A percentile compares a stretch with the other conserved stretches of the same genome.
Conservation (phyloP, 2,113 vertebrate species). For the Psammodynastes pulverulentus region DNA sequence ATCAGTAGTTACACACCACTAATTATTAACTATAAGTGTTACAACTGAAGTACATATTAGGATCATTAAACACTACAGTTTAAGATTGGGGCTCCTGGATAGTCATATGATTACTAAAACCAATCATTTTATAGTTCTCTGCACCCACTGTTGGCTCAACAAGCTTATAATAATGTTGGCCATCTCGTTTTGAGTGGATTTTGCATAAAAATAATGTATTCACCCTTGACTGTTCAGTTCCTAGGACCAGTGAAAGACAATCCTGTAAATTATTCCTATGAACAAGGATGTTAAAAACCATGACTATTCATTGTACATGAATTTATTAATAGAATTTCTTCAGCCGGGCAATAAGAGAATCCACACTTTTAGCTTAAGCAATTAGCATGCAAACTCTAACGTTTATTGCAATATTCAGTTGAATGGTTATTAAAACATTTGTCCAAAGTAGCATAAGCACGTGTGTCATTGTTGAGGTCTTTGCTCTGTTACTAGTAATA, state of each 20-base stretch:
- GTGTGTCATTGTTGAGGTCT: background rate
- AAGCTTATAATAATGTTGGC: background rate
- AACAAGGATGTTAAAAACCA: background rate
- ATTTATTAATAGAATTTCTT: constrained; percentile 5
- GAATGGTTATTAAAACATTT: background rate
- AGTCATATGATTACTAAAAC: background rate
- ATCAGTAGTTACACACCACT: background rate
- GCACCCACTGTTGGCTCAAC: background rate
- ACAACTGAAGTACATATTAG: background rate
- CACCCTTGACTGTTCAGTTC: background rate
- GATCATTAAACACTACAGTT: background rate
- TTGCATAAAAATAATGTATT: background rate
- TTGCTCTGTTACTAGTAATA: accelerated
- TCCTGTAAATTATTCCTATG: constrained; percentile 1
- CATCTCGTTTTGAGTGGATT: background rate
- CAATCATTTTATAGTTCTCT: background rate
- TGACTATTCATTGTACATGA: background rate
- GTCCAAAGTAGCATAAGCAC: constrained; percentile 12
- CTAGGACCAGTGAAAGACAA: background rate
- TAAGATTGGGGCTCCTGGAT: background rate
- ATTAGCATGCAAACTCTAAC: background rate
- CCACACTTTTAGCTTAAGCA: background rate
- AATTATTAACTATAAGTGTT: background rate
- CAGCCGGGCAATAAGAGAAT: background rate
- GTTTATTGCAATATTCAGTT: constrained; percentile 7